Evolutionary conservation across 2,113 vertebrate genomes (phyloP).

Genomic region (Sylvia atricapilla): DNA sequence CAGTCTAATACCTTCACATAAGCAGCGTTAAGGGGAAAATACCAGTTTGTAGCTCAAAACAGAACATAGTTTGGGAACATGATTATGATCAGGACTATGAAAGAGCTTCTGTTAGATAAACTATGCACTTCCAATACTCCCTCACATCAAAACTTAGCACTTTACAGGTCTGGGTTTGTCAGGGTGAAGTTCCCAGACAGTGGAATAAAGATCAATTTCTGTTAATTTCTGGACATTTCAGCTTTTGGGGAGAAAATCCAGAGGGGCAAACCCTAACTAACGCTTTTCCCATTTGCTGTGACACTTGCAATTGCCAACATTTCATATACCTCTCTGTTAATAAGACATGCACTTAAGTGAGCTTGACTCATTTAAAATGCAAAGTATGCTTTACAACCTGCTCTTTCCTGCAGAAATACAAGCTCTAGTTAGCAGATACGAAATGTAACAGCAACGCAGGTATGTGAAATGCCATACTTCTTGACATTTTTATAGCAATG

Average conservation of each 20-base stretch:
- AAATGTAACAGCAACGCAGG: slow-evolving; percentile 12
- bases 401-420: not conserved
- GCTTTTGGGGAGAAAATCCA: not conserved
- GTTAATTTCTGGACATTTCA: not conserved
- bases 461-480: not conserved
- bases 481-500: not conserved
- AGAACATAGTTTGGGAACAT: not conserved
- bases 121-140: not conserved
- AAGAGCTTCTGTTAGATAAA: not conserved
- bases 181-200: not conserved
- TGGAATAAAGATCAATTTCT: not conserved
- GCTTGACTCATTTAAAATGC: not conserved
- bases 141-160: not conserved
- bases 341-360: not conserved
- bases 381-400: not conserved
- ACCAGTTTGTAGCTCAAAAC: not conserved
- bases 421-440: not conserved
- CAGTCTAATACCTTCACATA: not conserved
- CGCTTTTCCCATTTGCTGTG: not conserved
- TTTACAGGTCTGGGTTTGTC: not conserved
- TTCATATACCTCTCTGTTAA: not conserved
- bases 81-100: not conserved
- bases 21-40: not conserved
- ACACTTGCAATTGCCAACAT: not conserved
- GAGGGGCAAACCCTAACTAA: not conserved